Conservation (phyloP, 2,888 invertebrate species). For the Lucinisca nassula region DNA sequence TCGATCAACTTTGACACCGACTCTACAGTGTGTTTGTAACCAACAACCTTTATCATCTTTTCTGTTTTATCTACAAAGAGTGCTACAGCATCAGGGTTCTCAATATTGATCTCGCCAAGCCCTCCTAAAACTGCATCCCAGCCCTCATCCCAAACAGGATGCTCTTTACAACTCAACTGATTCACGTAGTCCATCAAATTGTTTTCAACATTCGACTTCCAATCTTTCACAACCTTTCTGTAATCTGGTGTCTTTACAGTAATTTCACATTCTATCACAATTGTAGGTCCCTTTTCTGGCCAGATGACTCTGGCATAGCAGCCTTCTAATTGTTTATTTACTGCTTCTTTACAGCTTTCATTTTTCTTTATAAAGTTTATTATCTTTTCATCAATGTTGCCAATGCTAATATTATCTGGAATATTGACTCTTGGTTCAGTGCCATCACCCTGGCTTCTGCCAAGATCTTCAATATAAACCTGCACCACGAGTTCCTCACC, state of each 20-base stretch:
- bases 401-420: background rate
- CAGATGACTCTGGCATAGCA: background rate
- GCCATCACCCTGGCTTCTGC: slow-evolving; percentile 6
- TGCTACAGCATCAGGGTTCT: background rate
- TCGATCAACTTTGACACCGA: background rate
- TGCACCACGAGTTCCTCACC: slow-evolving; percentile 17
- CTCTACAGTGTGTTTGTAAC: background rate
- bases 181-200: slow-evolving; percentile 11
- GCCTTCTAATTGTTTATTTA: background rate
- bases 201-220: background rate
- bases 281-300: background rate
- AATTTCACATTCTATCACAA: slow-evolving; percentile 7
- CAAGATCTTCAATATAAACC: background rate
- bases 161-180: background rate
- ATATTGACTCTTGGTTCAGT: background rate
- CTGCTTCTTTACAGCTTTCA: background rate
- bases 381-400: background rate
- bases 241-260: background rate
- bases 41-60: background rate
- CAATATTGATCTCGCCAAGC: background rate
- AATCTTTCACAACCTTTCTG: background rate
- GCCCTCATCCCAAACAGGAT: background rate
- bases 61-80: slow-evolving; percentile 1
- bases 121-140: background rate
- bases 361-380: background rate